Evolutionary conservation across 2,888 invertebrate species (phyloP).

Genomic region (Liopterus haemorrhoidalis): DNA sequence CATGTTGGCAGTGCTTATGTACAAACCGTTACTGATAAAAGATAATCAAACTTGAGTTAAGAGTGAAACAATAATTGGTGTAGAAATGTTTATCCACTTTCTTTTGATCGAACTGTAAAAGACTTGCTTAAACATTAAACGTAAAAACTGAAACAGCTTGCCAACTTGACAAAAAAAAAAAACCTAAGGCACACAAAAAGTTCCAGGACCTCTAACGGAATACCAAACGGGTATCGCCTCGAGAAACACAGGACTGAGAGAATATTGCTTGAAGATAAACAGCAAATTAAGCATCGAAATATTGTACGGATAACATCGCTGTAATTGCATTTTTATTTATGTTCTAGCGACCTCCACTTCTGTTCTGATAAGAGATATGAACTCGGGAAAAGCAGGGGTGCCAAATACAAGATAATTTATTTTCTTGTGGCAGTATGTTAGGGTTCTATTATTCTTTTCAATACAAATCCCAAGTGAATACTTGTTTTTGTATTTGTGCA

Average conservation of each 20-base stretch:
- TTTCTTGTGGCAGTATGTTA: no score
- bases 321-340: constrained; percentile 41
- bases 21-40: no score
- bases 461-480: no score
- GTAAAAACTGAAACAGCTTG: constrained; percentile 23
- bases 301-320: constrained; percentile 39
- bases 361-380: constrained; percentile 6
- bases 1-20: no score
- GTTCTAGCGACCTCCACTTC: constrained; percentile 25
- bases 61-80: constrained; percentile 21
- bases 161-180: constrained; percentile 22
- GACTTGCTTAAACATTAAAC: no score
- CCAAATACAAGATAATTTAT: no score
- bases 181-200: constrained; percentile 23
- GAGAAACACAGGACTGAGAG: background rate
- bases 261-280: constrained; percentile 20
- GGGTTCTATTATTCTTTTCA: no score
- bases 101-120: constrained; percentile 22
- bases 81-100: constrained; percentile 22
- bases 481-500: no score
- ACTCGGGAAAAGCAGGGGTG: constrained; percentile 11
- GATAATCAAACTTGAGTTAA: no score
- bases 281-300: constrained; percentile 33
- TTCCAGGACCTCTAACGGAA: constrained; percentile 13
- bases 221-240: constrained; percentile 15